Base-by-base conservation (phyloP, 2,113 vertebrate species). In the Chamaea fasciata region DNA sequence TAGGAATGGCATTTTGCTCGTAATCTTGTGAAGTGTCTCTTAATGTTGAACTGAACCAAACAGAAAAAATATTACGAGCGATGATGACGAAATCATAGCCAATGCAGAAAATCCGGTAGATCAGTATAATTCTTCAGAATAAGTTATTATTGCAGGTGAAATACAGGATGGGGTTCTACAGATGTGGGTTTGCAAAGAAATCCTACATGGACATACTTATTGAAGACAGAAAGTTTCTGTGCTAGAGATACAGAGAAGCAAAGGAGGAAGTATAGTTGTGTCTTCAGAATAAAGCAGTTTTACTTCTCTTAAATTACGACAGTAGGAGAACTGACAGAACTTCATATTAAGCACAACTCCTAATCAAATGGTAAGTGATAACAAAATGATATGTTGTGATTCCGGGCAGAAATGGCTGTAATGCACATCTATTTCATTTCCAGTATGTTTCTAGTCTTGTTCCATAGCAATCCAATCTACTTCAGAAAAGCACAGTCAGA, bases 191-290 rank as follows among this genome's bases (percentile, higher is more conserved):
- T 11, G 50, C 50, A 71, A 60, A 85, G 49, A 53, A 68, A 53
- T 68, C 47, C 33, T 59, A 41, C 18, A 19, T 16, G 15, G 21
- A 52, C 14, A 31, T 22, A 27, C 0, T 0, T 23, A 19, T 8
- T 64, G 71, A 83, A 65, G 28, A 53, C 1, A 1, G 31, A 79
- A 90, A 64, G 15, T 9, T 70, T 30, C 39, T 69, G 10, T 79
- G 20, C 37, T 56, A 80, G 33, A 80, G 57, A 83, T 89, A 74
- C 18, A 67, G 53, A 83, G 42, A 64, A 83, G 10, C 17, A 62
- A 62, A 62, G 13, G 4, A 68, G 18, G 14, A 83, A 79, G 20
- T 37, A 44, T 33, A 90, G 53, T 23, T 49, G 4, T 77, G 33
- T 28, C 20, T 67, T 76, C 52, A 22, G 49, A 92, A 71, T 30